A percentile compares a stretch with the other conserved stretches of the same genome.
Evolutionary conservation across 1,140 invertebrate species (phyloP).

Genomic region (Pemphigus obesinymphae): DNA sequence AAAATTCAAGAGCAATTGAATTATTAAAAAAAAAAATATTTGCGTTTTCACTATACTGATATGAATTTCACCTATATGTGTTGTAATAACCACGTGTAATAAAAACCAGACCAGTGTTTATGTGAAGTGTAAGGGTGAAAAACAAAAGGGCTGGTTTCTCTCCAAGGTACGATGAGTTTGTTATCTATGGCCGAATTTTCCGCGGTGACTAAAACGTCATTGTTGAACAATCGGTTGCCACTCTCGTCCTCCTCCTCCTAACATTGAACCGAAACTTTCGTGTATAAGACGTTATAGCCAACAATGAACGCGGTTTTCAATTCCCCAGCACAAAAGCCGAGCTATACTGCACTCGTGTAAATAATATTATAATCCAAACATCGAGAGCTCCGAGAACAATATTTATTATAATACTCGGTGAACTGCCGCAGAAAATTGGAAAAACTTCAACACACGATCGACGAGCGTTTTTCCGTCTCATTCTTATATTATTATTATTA

Average conservation of each 20-base stretch:
- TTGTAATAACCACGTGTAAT: not conserved
- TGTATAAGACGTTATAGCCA: not conserved
- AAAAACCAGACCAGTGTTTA: not conserved
- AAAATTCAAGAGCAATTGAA: too few species aligned
- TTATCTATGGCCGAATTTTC: not conserved
- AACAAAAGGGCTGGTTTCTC: not conserved
- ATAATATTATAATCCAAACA: slow-evolving; percentile 1
- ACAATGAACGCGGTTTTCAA: not conserved
- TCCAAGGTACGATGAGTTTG: not conserved
- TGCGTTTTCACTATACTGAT: too few species aligned
- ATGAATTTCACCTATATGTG: too few species aligned
- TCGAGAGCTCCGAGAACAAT: not conserved
- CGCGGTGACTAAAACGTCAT: not conserved
- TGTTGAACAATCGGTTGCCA: not conserved
- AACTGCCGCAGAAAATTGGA: not conserved
- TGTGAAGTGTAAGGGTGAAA: not conserved
- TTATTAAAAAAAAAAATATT: too few species aligned
- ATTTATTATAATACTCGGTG: not conserved
- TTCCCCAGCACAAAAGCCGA: not conserved
- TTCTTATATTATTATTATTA: too few species aligned
- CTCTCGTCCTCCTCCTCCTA: not conserved
- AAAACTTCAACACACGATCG: too few species aligned
- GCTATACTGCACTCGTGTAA: not conserved
- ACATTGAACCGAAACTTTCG: not conserved
- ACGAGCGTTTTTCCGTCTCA: too few species aligned